Evolutionary conservation across 2,888 invertebrate species (phyloP).

Genomic region (Acrocyrtus sp.): DNA sequence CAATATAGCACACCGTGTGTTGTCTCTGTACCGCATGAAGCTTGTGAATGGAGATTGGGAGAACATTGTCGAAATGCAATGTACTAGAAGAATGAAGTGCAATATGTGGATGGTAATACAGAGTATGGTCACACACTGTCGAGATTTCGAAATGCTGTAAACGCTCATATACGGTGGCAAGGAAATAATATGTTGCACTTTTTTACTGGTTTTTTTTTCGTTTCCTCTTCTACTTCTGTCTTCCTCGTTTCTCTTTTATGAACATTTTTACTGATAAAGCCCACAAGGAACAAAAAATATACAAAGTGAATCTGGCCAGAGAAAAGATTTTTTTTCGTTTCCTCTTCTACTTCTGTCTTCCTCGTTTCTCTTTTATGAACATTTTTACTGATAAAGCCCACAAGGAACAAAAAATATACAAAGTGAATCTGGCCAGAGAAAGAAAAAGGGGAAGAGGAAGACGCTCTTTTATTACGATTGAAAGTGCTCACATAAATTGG

Average conservation of each 20-base stretch:
- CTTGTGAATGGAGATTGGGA: constrained; percentile 18
- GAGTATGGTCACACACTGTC: background rate
- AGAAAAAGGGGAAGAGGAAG: constrained; percentile 16
- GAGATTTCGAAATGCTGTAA: background rate
- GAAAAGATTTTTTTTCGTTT: no score
- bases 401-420: constrained; percentile 3
- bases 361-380: constrained; percentile 9
- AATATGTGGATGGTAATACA: background rate
- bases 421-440: background rate
- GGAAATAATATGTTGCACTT: constrained; percentile 30
- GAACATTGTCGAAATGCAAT: background rate
- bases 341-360: no score
- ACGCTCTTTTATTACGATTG: constrained; percentile 39
- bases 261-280: constrained; percentile 10
- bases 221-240: no score
- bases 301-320: background rate
- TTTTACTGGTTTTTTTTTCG: no score
- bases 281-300: constrained; percentile 11
- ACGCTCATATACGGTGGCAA: background rate
- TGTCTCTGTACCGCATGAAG: constrained; percentile 21
- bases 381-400: constrained; percentile 11
- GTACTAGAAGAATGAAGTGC: background rate
- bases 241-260: constrained; percentile 10
- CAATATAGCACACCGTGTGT: no score
- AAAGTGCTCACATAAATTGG: constrained; percentile 42